Evolutionary conservation across 2,113 vertebrate genomes (phyloP).

Genomic region (Glaucidium brasilianum): DNA sequence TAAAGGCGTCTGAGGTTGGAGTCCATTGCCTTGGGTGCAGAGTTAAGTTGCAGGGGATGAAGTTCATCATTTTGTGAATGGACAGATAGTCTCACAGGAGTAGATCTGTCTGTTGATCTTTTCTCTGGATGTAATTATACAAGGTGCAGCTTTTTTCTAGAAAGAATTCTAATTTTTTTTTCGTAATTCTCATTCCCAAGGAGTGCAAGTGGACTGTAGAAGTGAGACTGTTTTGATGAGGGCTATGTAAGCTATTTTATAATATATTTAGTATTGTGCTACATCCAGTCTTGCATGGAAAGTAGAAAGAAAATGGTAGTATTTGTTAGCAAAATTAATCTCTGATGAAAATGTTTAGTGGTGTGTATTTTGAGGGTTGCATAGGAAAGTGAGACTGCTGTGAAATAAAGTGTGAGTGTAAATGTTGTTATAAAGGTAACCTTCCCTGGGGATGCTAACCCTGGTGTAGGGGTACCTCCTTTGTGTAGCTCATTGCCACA

Average conservation of each 20-base stretch:
- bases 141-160: not conserved
- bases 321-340: not conserved
- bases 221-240: not conserved
- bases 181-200: not conserved
- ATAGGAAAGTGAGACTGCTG: not conserved
- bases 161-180: not conserved
- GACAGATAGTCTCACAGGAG: not conserved
- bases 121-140: not conserved
- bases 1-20: no score
- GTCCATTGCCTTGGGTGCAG: rapidly evolving
- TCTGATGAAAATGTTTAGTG: not conserved
- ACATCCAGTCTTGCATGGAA: not conserved
- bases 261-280: not conserved
- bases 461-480: not conserved
- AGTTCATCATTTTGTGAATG: not conserved
- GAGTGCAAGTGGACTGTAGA: not conserved
- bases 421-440: not conserved
- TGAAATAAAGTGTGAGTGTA: not conserved
- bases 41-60: not conserved
- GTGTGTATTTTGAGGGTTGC: not conserved
- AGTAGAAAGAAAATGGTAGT: not conserved
- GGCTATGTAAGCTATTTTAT: not conserved
- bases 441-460: not conserved
- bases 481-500: not conserved
- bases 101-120: not conserved